These are phyloP conservation scores for Whitmania pigra DNA, from an alignment of 1,140 invertebrate genomes.

Conservation along the genomic window DNA sequence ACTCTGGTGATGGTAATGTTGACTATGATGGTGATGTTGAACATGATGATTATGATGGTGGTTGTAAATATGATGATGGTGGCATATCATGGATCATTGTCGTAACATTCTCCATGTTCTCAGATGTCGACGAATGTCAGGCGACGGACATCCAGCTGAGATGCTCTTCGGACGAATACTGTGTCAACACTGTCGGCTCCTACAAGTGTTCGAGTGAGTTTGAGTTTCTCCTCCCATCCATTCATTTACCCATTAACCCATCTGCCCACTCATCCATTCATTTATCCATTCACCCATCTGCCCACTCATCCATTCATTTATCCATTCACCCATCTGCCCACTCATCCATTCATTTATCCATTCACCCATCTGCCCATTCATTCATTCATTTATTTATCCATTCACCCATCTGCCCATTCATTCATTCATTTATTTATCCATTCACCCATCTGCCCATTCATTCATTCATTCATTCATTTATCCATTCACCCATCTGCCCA, in stretches of 20 bases:
- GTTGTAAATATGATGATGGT: slow-evolving; percentile 50
- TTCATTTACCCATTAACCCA: neutral
- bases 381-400: no score
- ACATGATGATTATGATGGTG: slow-evolving; percentile 58
- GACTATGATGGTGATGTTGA: no score
- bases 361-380: no score
- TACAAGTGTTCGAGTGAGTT: slow-evolving; percentile 54
- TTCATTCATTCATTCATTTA: no score
- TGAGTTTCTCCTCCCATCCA: slow-evolving; percentile 28
- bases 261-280: neutral
- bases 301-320: no score
- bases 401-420: no score
- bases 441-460: no score
- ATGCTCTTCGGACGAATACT: slow-evolving; percentile 70
- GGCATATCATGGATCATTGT: neutral
- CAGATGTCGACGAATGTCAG: slow-evolving; percentile 80
- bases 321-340: no score
- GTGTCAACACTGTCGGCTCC: slow-evolving; percentile 78
- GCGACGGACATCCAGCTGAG: slow-evolving; percentile 38
- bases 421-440: no score
- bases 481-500: no score
- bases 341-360: no score
- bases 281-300: no score
- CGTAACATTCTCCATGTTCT: neutral
- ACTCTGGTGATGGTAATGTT: neutral